Evolutionary conservation across 2,888 invertebrate species (phyloP).

Genomic region (Strigamia crassipes): DNA sequence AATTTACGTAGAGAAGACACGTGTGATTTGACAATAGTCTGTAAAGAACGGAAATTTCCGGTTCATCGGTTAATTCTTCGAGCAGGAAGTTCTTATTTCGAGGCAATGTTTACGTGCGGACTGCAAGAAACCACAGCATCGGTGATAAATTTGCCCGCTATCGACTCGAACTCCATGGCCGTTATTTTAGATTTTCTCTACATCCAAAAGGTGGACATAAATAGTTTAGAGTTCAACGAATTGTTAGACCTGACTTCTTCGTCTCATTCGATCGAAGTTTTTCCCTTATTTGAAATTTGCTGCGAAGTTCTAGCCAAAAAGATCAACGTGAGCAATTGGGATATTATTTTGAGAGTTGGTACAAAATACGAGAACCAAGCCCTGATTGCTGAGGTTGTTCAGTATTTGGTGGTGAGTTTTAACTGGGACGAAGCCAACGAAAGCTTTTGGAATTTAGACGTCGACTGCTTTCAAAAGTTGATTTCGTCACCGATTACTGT

Average conservation of each 20-base stretch:
- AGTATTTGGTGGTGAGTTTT: neutral
- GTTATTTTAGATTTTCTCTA: neutral
- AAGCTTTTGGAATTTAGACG: neutral
- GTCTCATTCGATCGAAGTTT: neutral
- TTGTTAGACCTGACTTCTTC: neutral
- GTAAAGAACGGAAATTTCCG: neutral
- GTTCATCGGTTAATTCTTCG: neutral
- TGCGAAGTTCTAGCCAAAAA: neutral
- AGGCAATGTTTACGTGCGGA: neutral
- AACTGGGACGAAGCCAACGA: neutral
- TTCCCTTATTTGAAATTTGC: neutral
- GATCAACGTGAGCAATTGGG: neutral
- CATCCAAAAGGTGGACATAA: neutral
- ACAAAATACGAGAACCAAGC: neutral
- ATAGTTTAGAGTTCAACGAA: neutral
- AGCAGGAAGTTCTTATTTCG: neutral
- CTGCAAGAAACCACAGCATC: neutral
- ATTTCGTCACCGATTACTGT: neutral
- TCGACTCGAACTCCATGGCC: neutral
- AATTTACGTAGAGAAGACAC: neutral
- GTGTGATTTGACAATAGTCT: neutral
- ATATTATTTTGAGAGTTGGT: neutral
- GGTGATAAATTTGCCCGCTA: neutral
- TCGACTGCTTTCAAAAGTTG: neutral
- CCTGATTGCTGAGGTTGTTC: neutral